phyloP scores from a whole-genome alignment of 92 coral and sea anemone genomes.

The Zoanthus sociatus region DNA sequence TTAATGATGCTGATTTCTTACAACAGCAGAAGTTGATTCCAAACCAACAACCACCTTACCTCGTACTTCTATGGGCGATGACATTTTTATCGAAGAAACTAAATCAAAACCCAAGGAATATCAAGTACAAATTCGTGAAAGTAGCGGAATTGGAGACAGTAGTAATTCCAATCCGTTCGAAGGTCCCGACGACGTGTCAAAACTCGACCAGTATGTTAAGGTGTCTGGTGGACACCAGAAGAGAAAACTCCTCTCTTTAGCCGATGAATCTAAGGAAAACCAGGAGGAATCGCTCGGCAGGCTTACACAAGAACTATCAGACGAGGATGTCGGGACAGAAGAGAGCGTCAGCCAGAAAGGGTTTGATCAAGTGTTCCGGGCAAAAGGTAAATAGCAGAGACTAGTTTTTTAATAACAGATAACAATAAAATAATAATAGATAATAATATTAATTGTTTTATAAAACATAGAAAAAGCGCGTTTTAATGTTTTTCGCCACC shows the following conservation, averaged over 20 bases:
- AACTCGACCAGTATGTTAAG: conserved; percentile 34
- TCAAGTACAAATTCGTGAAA: conserved; percentile 28
- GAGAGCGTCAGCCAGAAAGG: not conserved
- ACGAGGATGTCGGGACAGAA: not conserved
- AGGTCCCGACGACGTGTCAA: not conserved
- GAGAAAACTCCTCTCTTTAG: conserved; percentile 30
- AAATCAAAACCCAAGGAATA: conserved; percentile 25
- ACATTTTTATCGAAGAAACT: conserved; percentile 15
- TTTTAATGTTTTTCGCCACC: too few relatives aligned
- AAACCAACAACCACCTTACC: not conserved
- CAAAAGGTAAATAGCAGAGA: conserved; percentile 6
- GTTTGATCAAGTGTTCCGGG: not conserved
- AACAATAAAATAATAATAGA: not conserved
- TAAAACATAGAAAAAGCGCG: too few relatives aligned
- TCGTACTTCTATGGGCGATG: not conserved
- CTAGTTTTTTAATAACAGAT: not conserved
- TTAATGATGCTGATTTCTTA: not conserved
- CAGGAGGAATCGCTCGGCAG: not conserved
- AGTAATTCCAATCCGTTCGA: not conserved
- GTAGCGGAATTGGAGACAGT: not conserved
- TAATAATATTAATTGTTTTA: too few relatives aligned
- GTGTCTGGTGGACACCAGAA: conserved; percentile 26
- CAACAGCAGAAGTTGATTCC: not conserved
- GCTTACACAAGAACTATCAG: not conserved
- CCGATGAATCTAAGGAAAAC: not conserved